Conservation (phyloP, 2,113 vertebrate species). For the Myxocyprinus asiaticus region DNA sequence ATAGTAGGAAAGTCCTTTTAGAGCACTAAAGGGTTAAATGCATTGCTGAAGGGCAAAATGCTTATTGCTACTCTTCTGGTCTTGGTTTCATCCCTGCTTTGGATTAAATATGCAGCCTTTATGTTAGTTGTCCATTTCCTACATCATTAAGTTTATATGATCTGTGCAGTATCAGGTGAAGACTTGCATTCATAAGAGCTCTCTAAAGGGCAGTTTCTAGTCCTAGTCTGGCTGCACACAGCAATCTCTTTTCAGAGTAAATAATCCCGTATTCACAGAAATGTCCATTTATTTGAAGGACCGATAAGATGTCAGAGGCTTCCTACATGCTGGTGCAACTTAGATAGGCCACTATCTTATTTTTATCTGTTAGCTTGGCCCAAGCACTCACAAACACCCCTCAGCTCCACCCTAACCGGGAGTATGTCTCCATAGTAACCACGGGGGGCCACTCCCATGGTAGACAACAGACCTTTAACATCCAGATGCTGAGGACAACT, state of each 20-base stretch:
- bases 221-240: background rate
- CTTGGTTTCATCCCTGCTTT: too few species aligned
- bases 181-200: background rate
- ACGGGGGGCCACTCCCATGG: conserved; percentile 40
- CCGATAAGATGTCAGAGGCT: conserved; percentile 65
- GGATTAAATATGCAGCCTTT: background rate
- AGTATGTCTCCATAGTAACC: conserved; percentile 56
- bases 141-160: background rate
- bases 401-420: conserved; percentile 66
- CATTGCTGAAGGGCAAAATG: too few species aligned
- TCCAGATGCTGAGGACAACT: conserved; percentile 1
- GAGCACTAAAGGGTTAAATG: background rate
- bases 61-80: too few species aligned
- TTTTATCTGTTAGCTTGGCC: conserved; percentile 71
- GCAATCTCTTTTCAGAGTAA: conserved; percentile 54
- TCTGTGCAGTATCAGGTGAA: background rate
- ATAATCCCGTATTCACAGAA: conserved; percentile 50
- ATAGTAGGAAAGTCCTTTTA: background rate
- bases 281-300: conserved; percentile 42
- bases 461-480: background rate
- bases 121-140: background rate
- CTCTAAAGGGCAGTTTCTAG: conserved; percentile 22
- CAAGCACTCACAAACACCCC: conserved; percentile 47
- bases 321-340: conserved; percentile 35
- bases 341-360: conserved; percentile 62